phyloP scores from a whole-genome alignment of 2,113 vertebrate genomes.

The Ifrita kowaldi region DNA sequence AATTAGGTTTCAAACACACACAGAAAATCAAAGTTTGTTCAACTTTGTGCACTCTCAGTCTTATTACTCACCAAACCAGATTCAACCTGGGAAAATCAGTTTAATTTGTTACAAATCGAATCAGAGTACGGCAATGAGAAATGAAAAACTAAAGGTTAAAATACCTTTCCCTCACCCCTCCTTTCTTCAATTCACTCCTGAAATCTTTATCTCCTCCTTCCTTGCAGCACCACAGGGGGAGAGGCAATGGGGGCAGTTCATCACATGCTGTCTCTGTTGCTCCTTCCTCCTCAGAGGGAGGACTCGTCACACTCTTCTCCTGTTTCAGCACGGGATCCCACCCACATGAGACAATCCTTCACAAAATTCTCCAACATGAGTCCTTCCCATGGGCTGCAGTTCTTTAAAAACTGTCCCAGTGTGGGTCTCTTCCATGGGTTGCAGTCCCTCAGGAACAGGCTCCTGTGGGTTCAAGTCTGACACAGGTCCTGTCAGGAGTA shows the following conservation, averaged over 20 bases:
- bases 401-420: no score
- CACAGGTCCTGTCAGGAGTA: not conserved
- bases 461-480: no score
- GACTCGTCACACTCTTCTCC: accelerated
- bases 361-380: not conserved
- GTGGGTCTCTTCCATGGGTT: not conserved
- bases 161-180: not conserved
- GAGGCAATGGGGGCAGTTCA: not conserved
- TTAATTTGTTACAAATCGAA: not conserved
- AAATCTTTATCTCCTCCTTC: not conserved
- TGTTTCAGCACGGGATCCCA: not conserved
- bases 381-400: not conserved
- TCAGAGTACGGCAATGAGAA: not conserved
- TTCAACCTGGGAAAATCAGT: not conserved
- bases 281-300: not conserved
- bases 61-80: not conserved
- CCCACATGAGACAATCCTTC: not conserved
- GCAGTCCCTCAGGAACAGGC: not conserved
- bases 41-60: not conserved
- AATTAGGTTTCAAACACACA: not conserved
- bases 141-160: not conserved
- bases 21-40: not conserved
- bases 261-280: not conserved
- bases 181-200: not conserved
- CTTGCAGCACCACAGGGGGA: accelerated